Evolutionary conservation across 1,140 invertebrate species (phyloP).

Genomic region (Cepaea nemoralis): DNA sequence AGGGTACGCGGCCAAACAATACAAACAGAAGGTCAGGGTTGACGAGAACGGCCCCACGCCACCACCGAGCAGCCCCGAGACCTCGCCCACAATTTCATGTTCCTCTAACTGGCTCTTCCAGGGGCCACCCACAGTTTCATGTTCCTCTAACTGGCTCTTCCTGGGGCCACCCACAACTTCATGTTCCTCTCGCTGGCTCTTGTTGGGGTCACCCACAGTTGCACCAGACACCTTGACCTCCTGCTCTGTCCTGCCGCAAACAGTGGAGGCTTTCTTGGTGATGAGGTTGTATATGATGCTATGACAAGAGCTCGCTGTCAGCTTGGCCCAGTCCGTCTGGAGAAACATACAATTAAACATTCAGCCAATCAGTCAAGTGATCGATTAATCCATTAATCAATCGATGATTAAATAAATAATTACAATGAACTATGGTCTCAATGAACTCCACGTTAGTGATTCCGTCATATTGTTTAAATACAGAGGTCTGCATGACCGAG

Average conservation of each 20-base stretch:
- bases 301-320: not conserved
- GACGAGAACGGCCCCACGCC: slow-evolving; percentile 21
- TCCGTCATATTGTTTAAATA: too few species aligned
- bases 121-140: not conserved
- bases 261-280: not conserved
- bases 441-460: too few species aligned
- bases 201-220: not conserved
- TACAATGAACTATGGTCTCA: too few species aligned
- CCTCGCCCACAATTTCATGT: slow-evolving; percentile 13
- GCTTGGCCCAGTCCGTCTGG: not conserved
- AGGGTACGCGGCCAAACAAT: slow-evolving; percentile 14
- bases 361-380: too few species aligned
- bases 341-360: not conserved
- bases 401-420: too few species aligned
- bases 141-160: not conserved
- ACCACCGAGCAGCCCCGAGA: slow-evolving; percentile 20
- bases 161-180: not conserved
- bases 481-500: too few species aligned
- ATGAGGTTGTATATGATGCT: slow-evolving; percentile 18
- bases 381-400: too few species aligned
- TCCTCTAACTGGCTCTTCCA: not conserved
- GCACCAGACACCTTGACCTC: not conserved
- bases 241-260: not conserved
- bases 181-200: not conserved
- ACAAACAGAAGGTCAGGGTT: slow-evolving; percentile 27